These are phyloP conservation scores for Parochlus steinenii DNA, from an alignment of 2,888 invertebrate species.

Conservation along the genomic window DNA sequence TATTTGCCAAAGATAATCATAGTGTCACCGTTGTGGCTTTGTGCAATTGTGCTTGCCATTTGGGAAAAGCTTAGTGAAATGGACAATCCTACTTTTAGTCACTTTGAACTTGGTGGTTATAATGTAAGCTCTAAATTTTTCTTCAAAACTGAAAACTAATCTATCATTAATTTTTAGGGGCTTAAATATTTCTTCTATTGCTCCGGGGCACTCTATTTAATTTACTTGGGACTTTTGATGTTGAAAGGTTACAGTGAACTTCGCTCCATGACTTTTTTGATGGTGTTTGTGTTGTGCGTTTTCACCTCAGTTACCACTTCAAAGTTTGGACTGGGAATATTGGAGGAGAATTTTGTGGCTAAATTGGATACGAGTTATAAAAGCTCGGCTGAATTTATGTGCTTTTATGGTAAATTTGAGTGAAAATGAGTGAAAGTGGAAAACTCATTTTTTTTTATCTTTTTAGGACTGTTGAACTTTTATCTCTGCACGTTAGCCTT, in stretches of 20 bases:
- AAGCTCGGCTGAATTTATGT: conserved; percentile 91
- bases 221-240: conserved; percentile 69
- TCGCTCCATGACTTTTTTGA: conserved; percentile 81
- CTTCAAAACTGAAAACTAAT: not conserved
- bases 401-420: conserved; percentile 91
- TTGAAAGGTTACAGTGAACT: conserved; percentile 86
- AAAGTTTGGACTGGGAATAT: conserved; percentile 66
- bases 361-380: conserved; percentile 73
- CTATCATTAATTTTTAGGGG: conserved; percentile 41
- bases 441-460: no score
- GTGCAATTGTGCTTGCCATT: conserved; percentile 67
- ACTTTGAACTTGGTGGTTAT: conserved; percentile 68
- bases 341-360: conserved; percentile 90
- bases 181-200: conserved; percentile 84
- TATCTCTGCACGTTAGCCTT: conserved; percentile 89
- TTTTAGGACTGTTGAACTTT: conserved; percentile 78
- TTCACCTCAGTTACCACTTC: conserved; percentile 58
- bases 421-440: no score
- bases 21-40: conserved; percentile 73
- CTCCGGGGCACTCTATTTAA: conserved; percentile 65
- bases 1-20: conserved; percentile 81
- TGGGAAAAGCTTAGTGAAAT: conserved; percentile 84
- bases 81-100: conserved; percentile 84
- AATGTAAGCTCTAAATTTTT: conserved; percentile 39
- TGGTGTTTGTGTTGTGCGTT: conserved; percentile 61